Evolutionary conservation across 2,888 invertebrate species (phyloP).

Genomic region (Xiphydria camelus): DNA sequence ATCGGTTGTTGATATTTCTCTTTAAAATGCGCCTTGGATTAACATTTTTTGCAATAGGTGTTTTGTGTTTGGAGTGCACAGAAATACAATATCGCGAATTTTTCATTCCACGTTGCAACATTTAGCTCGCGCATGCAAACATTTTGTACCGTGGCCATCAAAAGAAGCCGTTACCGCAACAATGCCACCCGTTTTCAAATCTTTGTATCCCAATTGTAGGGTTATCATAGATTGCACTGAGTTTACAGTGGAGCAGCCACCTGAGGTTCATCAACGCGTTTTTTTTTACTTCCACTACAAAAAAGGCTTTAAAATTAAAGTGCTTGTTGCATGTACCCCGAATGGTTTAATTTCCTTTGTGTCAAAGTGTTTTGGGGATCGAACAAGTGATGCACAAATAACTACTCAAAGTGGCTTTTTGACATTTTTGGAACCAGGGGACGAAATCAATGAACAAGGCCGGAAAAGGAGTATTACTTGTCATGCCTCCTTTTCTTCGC

Average conservation of each 20-base stretch:
- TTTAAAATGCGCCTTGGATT: conserved; percentile 23
- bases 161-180: conserved; percentile 14
- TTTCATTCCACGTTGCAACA: conserved; percentile 17
- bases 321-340: conserved; percentile 19
- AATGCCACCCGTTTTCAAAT: conserved; percentile 16
- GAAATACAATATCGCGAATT: conserved; percentile 25
- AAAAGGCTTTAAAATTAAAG: conserved; percentile 18
- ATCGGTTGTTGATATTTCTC: conserved; percentile 11
- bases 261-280: conserved; percentile 12
- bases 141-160: conserved; percentile 17
- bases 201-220: conserved; percentile 11
- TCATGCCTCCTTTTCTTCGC: conserved; percentile 16
- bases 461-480: conserved; percentile 11
- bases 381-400: conserved; percentile 7
- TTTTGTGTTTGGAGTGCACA: conserved; percentile 19
- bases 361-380: too few species aligned
- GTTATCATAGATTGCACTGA: conserved; percentile 24
- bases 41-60: conserved; percentile 17
- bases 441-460: conserved; percentile 4
- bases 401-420: neutral
- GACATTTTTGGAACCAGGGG: conserved; percentile 9
- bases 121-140: conserved; percentile 15
- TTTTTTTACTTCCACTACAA: conserved; percentile 20
- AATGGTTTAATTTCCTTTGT: conserved; percentile 19
- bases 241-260: conserved; percentile 17